A percentile compares a stretch with the other conserved stretches of the same genome.
Conservation (phyloP, 1,140 invertebrate species). For the Centruroides vittatus region DNA sequence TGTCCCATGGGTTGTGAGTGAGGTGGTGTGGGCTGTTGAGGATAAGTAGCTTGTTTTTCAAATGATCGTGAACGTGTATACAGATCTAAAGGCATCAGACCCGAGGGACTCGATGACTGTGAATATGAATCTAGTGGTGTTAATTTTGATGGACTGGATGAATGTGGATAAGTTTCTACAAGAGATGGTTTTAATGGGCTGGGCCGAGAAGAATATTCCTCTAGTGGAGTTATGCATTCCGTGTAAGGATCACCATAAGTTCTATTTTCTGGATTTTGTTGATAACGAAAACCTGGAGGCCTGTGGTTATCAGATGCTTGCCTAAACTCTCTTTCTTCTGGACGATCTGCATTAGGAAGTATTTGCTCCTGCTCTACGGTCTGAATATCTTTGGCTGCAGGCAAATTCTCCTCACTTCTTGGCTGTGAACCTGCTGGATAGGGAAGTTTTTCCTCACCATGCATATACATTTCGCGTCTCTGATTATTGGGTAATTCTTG, state of each 20-base stretch:
- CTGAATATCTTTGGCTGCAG: too few relatives aligned
- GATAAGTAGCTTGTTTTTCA: not conserved
- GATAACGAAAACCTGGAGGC: too few relatives aligned
- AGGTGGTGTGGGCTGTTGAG: not conserved
- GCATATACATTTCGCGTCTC: too few relatives aligned
- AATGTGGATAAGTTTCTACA: constrained; percentile 11
- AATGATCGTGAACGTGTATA: constrained; percentile 3
- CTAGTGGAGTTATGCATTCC: constrained; percentile 1
- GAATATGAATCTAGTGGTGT: constrained; percentile 12
- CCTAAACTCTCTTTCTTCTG: constrained; percentile 9
- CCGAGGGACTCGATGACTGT: constrained; percentile 6
- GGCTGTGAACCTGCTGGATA: too few relatives aligned
- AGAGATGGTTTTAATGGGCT: constrained; percentile 12
- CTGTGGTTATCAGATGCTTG: not conserved
- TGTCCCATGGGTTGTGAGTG: not conserved
- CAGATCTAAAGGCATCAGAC: constrained; percentile 10
- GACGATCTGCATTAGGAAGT: not conserved
- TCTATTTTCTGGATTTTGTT: too few relatives aligned
- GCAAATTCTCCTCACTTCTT: too few relatives aligned
- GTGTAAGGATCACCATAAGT: too few relatives aligned
- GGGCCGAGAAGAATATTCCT: constrained; percentile 10
- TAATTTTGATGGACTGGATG: constrained; percentile 5
- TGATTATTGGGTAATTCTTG: not conserved
- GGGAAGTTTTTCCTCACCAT: too few relatives aligned
- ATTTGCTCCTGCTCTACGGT: too few relatives aligned